phyloP scores from a whole-genome alignment of 2,113 vertebrate species.

The Laticauda laticaudata region DNA sequence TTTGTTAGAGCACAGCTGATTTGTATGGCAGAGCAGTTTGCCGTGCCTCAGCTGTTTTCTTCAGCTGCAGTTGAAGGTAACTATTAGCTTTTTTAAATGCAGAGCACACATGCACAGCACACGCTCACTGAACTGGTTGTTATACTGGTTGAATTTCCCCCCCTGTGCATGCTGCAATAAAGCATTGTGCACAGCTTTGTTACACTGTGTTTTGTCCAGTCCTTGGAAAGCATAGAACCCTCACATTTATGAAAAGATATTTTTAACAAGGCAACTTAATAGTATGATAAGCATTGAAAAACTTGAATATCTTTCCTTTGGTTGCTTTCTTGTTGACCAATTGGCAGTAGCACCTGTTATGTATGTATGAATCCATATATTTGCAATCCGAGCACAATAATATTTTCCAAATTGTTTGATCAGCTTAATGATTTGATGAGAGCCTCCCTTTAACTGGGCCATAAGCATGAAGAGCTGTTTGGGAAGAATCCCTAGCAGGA shows the following conservation, averaged over 20 bases:
- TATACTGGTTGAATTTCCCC: no score
- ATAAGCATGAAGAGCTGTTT: neutral
- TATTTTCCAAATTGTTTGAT: neutral
- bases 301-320: neutral
- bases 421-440: neutral
- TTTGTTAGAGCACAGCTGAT: no score
- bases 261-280: neutral
- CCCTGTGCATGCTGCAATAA: neutral
- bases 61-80: no score
- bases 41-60: no score
- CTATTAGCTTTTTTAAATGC: no score
- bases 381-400: neutral
- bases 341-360: constrained; percentile 14
- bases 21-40: no score
- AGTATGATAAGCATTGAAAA: neutral
- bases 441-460: neutral
- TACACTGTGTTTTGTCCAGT: neutral
- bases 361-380: neutral
- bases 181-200: neutral
- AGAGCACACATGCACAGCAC: no score
- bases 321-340: neutral
- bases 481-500: neutral
- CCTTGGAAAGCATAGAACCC: neutral
- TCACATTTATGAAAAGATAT: neutral
- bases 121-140: no score